Evolutionary conservation across 2,797 vertebrate species (phyloP), one percentile per base, ranked within the genome.

Genomic region (Galagoides demidoff): DNA sequence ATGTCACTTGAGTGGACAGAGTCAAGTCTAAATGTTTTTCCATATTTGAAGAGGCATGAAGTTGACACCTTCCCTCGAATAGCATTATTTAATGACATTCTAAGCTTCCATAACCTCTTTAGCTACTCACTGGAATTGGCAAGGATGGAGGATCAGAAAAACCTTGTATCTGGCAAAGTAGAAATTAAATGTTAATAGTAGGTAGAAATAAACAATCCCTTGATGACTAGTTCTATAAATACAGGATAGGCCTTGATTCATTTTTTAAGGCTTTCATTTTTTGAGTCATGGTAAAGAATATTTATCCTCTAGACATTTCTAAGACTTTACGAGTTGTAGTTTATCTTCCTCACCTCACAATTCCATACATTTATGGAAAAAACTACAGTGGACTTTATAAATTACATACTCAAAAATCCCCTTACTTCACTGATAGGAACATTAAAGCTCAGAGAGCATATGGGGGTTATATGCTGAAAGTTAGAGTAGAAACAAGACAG

Each of bases 281-380:
- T 22, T 49, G 71, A 43, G 70, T 78, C 55, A 95, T 45, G 17
- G 55, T 83, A 92, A 90, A 84, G 45, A 73, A 87, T 70, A n/a
- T 90, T 79, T 82, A 78, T 68, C 71, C 14, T 84, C 16, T 8
- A n/a, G 79, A 57, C 31, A 84, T 94, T 95, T 95, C 45, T 89
- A 91, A 89, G 86, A 95, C 70, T 70, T 57, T 43, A 73, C 68
- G 55, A 63, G 49, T 87, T 87, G 31, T 37, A 70, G 79, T 94
- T 96, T 92, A 61, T 94, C 71, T 95, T 94, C 64, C 76, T 92
- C 90, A 12, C 13, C 70, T 34, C 76, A 43, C 17, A 95, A 64
- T 63, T 89, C 45, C 74, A 86, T 57, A 73, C 14, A 85, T 92
- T 52, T 82, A 64, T 71, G 55, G 81, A 64, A 92, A 78, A 85